These are phyloP conservation scores for Archocentrus centrarchus DNA, from an alignment of 2,113 vertebrate species.

Conservation along the genomic window DNA sequence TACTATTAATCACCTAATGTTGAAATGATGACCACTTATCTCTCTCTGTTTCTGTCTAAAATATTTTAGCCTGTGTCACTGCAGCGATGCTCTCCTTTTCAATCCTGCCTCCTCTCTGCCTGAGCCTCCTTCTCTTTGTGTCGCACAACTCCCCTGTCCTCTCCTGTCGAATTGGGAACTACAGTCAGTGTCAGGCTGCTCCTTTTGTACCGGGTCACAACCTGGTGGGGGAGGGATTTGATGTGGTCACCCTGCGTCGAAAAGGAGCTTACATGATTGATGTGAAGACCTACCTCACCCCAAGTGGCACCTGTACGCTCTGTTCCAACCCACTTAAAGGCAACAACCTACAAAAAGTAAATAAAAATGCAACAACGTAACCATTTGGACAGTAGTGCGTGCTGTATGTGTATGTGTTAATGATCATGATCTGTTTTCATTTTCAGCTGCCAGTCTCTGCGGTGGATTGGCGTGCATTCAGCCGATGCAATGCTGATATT, in stretches of 20 bases:
- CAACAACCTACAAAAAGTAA: slow-evolving; percentile 40
- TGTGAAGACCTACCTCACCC: slow-evolving; percentile 23
- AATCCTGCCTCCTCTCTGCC: neutral
- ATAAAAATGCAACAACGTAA: neutral
- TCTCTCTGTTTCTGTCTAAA: neutral
- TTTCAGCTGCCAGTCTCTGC: slow-evolving; percentile 55
- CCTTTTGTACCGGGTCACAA: slow-evolving; percentile 62
- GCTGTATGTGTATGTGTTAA: neutral
- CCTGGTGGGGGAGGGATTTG: slow-evolving; percentile 77
- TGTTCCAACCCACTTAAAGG: slow-evolving; percentile 44
- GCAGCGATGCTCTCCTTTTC: slow-evolving; percentile 21
- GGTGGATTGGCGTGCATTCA: slow-evolving; percentile 48
- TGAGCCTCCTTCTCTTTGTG: slow-evolving; percentile 35
- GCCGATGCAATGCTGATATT: neutral
- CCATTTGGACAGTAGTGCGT: rapidly evolving
- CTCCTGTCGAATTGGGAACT: neutral
- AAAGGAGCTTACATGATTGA: slow-evolving; percentile 71
- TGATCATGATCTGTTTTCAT: neutral
- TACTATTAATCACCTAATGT: neutral
- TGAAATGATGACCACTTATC: neutral
- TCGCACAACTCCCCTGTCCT: neutral
- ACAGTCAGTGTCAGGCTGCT: slow-evolving; percentile 26
- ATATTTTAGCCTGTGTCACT: neutral
- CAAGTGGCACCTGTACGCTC: slow-evolving; percentile 40
- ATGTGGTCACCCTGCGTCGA: slow-evolving; percentile 72